phyloP scores from a whole-genome alignment of 1,140 invertebrate genomes.

The Drosophila neocordata region DNA sequence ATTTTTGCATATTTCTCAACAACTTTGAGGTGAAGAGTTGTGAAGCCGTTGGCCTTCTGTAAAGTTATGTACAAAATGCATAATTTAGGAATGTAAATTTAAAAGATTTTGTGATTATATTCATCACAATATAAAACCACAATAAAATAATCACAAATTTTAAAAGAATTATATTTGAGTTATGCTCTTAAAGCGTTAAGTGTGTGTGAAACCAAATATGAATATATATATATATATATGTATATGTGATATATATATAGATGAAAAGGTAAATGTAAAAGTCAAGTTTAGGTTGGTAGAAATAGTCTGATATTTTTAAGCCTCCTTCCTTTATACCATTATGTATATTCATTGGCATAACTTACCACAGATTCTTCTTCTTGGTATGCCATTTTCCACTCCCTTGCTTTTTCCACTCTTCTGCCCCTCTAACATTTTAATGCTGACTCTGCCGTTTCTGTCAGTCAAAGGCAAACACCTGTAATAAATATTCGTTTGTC shows the following conservation, averaged over 20 bases:
- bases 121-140: neutral
- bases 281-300: slow-evolving; percentile 1
- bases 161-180: slow-evolving; percentile 34
- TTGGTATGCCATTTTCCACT: slow-evolving; percentile 4
- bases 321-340: neutral
- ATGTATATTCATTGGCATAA: slow-evolving; percentile 6
- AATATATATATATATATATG: neutral
- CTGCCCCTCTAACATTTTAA: slow-evolving; percentile 26
- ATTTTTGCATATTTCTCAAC: slow-evolving; percentile 39
- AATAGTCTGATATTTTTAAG: slow-evolving; percentile 3
- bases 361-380: slow-evolving; percentile 6
- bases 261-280: neutral
- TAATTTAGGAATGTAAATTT: neutral
- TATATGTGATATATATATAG: neutral
- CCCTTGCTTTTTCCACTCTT: slow-evolving; percentile 8
- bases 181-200: slow-evolving; percentile 11
- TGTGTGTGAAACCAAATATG: neutral
- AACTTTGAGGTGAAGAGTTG: slow-evolving; percentile 6
- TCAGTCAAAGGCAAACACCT: slow-evolving; percentile 79
- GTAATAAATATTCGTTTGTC: slow-evolving; percentile 80
- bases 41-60: slow-evolving; percentile 14
- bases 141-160: slow-evolving; percentile 13
- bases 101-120: slow-evolving; percentile 31
- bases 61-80: slow-evolving; percentile 11
- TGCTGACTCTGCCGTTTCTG: slow-evolving; percentile 53